Conservation (phyloP, 1,140 invertebrate genomes). For the Zaprionus africanus region DNA sequence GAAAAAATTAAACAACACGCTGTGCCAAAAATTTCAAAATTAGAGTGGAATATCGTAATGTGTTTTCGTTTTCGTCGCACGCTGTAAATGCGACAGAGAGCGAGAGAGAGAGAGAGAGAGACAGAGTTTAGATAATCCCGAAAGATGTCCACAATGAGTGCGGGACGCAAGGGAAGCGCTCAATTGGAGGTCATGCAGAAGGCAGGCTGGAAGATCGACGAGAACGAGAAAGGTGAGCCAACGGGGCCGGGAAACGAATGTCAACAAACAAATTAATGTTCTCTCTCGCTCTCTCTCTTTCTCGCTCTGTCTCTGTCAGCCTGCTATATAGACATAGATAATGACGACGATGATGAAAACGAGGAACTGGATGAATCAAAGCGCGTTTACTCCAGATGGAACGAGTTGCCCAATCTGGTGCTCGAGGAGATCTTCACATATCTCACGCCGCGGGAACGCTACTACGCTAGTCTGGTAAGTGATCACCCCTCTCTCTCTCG, state of each 20-base stretch:
- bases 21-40: conserved; percentile 81
- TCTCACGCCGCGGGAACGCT: conserved; percentile 88
- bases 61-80: conserved; percentile 25
- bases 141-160: conserved; percentile 48
- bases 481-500: conserved; percentile 71
- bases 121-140: neutral
- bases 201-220: conserved; percentile 87
- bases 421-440: conserved; percentile 91
- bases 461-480: conserved; percentile 91
- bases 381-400: conserved; percentile 87
- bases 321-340: conserved; percentile 86
- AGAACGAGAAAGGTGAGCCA: conserved; percentile 85
- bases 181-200: conserved; percentile 80
- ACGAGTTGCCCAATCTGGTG: conserved; percentile 89
- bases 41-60: conserved; percentile 69
- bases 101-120: conserved; percentile 33
- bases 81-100: conserved; percentile 57
- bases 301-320: conserved; percentile 81
- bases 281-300: neutral
- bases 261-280: conserved; percentile 21
- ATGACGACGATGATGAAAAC: conserved; percentile 84
- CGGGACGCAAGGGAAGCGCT: conserved; percentile 52
- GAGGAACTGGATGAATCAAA: conserved; percentile 68
- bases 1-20: conserved; percentile 39
- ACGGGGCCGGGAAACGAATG: neutral